Base-by-base conservation (phyloP, 2,797 vertebrate genomes). In the Tapera naevia region DNA sequence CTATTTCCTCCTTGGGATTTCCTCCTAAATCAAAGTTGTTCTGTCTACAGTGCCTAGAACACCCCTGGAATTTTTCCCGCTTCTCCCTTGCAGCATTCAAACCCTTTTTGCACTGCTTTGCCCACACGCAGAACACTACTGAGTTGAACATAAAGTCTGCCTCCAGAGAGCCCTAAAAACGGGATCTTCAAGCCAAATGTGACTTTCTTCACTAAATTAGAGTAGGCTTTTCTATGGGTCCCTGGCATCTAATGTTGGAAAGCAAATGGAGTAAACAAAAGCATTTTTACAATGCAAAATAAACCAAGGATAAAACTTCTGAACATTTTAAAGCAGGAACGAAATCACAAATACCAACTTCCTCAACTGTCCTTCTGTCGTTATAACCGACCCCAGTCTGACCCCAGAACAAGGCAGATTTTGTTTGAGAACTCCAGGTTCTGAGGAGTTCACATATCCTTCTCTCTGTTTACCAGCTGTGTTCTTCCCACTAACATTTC, bases 1-100 rank as follows among this genome's bases (percentile, higher is more conserved):
- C 70, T 70, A 94, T 91, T 84, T 95, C 86, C 76, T 96, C 94
- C 88, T 76, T 88, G 95, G 93, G 93, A 96, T 91, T 95, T 93
- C 94, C 95, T 94, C 86, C 64, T 95, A 91, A 96, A 94, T 95
- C 94, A 93, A 88, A 70, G 43, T 7, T 83, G 41, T 56, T 94
- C 83, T 95, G 93, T 37, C 83, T 86, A 30, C 32, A 24, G 90
- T 53, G 73, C 93, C 53, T 66, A 70, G 46, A 91, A 90, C 83
- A 91, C 58, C 94, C 78, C 86, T 30, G 58, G 83, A 90, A 60
- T 75, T 90, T 79, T 84, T 93, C 91, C 84, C 64, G 22, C 86
- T 80, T 67, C 24, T 84, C 69, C 27, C 71, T 93, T 25, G 58
- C 58, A 62, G 70, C 15, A 10, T 32, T 81, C 66, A 69, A 75